A percentile compares a stretch with the other conserved stretches of the same genome.
Conservation (phyloP, 2,113 vertebrate genomes). For the Sialia sialis region DNA sequence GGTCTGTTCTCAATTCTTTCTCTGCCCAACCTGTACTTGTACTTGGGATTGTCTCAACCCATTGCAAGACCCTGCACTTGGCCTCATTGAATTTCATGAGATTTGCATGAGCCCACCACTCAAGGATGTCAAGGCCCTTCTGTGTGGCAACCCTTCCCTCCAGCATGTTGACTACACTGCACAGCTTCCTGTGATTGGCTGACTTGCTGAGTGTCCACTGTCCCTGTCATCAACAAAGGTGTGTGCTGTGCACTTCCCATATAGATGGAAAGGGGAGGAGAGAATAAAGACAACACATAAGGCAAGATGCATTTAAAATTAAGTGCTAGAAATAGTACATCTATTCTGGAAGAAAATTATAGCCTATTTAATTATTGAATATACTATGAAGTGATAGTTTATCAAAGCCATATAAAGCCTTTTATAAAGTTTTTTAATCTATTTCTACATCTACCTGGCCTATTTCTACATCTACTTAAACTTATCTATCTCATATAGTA, state of each 20-base stretch:
- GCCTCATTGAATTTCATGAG: neutral
- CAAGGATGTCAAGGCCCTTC: neutral
- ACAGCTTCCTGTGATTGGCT: neutral
- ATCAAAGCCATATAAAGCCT: neutral
- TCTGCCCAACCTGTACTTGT: neutral
- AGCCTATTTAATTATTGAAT: neutral
- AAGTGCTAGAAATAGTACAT: neutral
- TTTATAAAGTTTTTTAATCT: neutral
- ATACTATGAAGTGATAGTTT: neutral
- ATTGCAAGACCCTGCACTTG: neutral
- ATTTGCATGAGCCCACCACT: neutral
- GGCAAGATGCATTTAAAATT: neutral
- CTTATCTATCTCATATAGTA: neutral
- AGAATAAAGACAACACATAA: neutral
- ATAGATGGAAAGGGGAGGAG: neutral
- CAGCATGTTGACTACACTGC: accelerated
- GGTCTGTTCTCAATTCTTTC: neutral
- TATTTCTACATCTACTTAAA: neutral
- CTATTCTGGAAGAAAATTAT: neutral
- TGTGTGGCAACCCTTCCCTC: neutral
- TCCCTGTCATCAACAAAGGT: neutral
- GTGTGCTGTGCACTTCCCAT: neutral
- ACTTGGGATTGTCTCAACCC: neutral
- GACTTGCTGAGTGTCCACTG: neutral
- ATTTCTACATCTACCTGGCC: neutral